Evolutionary conservation across 1,140 invertebrate genomes (phyloP).

Genomic region (Manduca sexta): DNA sequence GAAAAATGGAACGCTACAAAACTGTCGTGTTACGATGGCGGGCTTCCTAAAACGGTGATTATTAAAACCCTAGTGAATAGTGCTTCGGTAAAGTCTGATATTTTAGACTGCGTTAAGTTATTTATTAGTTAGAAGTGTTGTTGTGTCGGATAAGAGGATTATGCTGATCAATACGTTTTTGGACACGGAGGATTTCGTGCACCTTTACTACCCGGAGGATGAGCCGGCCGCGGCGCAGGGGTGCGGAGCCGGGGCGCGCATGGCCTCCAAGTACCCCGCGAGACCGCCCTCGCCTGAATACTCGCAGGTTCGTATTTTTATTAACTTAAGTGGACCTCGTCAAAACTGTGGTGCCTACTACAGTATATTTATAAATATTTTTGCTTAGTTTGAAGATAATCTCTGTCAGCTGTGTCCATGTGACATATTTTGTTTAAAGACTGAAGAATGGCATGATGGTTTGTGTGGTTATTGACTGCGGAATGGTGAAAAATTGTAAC

Average conservation of each 20-base stretch:
- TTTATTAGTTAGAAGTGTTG: slow-evolving; percentile 38
- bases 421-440: no score
- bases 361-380: no score
- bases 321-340: no score
- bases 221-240: slow-evolving; percentile 48
- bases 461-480: no score
- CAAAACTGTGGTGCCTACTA: no score
- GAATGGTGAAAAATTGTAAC: no score
- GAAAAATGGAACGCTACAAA: slow-evolving; percentile 56
- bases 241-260: slow-evolving; percentile 56
- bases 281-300: slow-evolving; percentile 55
- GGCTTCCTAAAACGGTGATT: slow-evolving; percentile 47
- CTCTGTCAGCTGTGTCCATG: no score
- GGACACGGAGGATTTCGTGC: slow-evolving; percentile 70
- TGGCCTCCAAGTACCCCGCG: slow-evolving; percentile 56
- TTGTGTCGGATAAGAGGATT: slow-evolving; percentile 34
- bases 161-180: slow-evolving; percentile 69
- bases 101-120: slow-evolving; percentile 46
- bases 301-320: slow-evolving; percentile 41
- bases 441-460: no score
- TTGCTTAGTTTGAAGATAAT: no score
- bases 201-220: slow-evolving; percentile 65
- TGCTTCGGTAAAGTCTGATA: slow-evolving; percentile 48
- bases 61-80: slow-evolving; percentile 42
- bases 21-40: slow-evolving; percentile 30